Evolutionary conservation across 2,888 invertebrate genomes (phyloP), one percentile per base, ranked within the genome.

Genomic region (Brenthis hecate): DNA sequence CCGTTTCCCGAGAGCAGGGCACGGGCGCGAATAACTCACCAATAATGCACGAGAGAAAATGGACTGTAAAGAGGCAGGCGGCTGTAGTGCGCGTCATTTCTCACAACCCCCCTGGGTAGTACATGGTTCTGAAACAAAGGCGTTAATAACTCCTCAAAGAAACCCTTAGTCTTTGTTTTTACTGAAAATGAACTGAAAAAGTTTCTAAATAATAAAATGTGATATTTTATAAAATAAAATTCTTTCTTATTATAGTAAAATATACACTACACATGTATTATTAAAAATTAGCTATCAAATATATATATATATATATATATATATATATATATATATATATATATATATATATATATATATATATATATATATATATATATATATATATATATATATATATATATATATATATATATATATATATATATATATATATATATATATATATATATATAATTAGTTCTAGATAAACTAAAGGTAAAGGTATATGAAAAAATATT

Each of bases 11-110:
- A 53, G 68, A 69, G 63, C 62, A 67, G 56, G 66, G 65, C 56
- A 62, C 70, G 73, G 66, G 60, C 70, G 69, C 65, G 71, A 68
- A 70, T 69, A 75, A 83, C 92, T 91, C 78, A 92, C 92, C 89
- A 80, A 89, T 87, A 83, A 92, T 86, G 78, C 85, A 90, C 71
- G 89, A 89, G 77, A 92, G 86, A 83, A 92, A 92, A 85, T 92
- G 87, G 79, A 87, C 88, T 75, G 89, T 89, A 81, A 92, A 89
- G 76, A 92, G 84, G 85, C 84, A 89, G 78, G 86, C 84, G 74
- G 86, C 83, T 72, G 84, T 78, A 70, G 76, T 79, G 66, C 86
- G 85, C 81, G 86, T 87, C 92, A 92, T 92, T 83, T 78, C 60
- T 66, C 76, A 77, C 78, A 76, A 74, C 73, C 76, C 77, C 76